Base-by-base conservation (phyloP, 2,797 vertebrate species). In the Argyrosomus regius region DNA sequence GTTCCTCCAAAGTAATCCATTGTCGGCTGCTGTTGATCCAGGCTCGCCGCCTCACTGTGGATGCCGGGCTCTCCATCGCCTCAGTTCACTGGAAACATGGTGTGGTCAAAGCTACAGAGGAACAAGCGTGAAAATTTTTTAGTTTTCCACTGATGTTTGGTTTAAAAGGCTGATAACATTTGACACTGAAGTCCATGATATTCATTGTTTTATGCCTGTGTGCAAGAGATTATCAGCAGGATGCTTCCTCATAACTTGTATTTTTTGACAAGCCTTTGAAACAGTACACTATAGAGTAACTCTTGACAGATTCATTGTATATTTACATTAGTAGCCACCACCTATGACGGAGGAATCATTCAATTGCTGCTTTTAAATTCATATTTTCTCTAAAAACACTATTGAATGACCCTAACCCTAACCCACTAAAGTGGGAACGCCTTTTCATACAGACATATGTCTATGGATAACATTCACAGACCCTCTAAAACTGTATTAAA, bases 21-120 rank as follows among this genome's bases (percentile, higher is more conserved):
- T 92, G 94, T 0, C 92, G 91, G 82, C 95, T 96, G 86, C 95
- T 95, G 83, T 92, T 91, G 72, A 93, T 94, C 97, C 97, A 97
- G 4, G 96, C 95, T n/a, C 93, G 90, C 0, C 96, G 92, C 80
- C 93, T 95, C 75, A 93, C 95, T 49, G 92, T 94, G 20, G 95
- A 95, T 0, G 92, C 94, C 0, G 94, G 91, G 60, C 90, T 96
- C 60, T 95, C 95, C 96, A 96, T 96, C 26, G 1, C 49, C 31
- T 86, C 74, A 67, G 58, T 41, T 90, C 78, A 88, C 71, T 18
- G 35, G 41, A 22, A 0, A 39, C 83, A 82, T 56, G 28, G n/a
- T 24, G 48, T 17, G 17, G 60, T 60, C 50, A 12, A 63, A 68
- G 62, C 75, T 73, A 0, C 26, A 2, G 39, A 20, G 18, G 5